These are phyloP conservation scores for Ormyrus rosae DNA, from an alignment of 2,888 invertebrate genomes.

Conservation along the genomic window DNA sequence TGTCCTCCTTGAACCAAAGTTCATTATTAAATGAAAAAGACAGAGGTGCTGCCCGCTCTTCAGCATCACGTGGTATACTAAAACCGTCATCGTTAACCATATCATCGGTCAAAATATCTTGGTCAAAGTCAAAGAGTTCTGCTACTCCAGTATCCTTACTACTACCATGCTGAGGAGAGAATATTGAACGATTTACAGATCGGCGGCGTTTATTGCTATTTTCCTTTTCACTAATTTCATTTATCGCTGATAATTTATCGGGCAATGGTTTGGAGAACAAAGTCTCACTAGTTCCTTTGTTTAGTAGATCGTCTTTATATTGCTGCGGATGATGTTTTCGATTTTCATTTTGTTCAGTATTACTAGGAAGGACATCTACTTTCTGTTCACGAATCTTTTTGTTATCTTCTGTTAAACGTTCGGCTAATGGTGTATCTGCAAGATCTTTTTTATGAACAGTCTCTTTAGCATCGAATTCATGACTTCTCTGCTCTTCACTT, in stretches of 20 bases:
- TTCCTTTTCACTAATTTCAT: constrained; percentile 65
- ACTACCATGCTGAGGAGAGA: constrained; percentile 83
- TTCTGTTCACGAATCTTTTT: constrained; percentile 27
- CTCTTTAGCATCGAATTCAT: constrained; percentile 1
- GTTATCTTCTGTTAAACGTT: constrained; percentile 41
- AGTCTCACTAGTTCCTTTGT: constrained; percentile 61
- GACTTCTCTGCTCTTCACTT: constrained; percentile 20
- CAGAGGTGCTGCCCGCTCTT: constrained; percentile 79
- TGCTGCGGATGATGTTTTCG: constrained; percentile 27
- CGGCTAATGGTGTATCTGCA: constrained; percentile 24
- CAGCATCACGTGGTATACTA: constrained; percentile 79
- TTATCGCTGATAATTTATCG: constrained; percentile 61
- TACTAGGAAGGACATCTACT: constrained; percentile 10
- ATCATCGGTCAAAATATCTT: constrained; percentile 80
- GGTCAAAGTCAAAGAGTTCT: constrained; percentile 81
- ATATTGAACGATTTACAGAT: constrained; percentile 80
- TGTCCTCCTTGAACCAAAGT: constrained; percentile 85
- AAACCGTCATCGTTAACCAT: constrained; percentile 81
- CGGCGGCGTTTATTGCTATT: constrained; percentile 67
- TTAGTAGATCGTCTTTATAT: constrained; percentile 46
- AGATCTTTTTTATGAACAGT: constrained; percentile 32
- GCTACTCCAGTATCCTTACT: constrained; percentile 78
- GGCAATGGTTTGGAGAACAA: constrained; percentile 62
- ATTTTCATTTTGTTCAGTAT: constrained; percentile 29
- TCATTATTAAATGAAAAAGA: constrained; percentile 82